phyloP scores from a whole-genome alignment of 2,888 invertebrate genomes.

The Epinotia nisella region DNA sequence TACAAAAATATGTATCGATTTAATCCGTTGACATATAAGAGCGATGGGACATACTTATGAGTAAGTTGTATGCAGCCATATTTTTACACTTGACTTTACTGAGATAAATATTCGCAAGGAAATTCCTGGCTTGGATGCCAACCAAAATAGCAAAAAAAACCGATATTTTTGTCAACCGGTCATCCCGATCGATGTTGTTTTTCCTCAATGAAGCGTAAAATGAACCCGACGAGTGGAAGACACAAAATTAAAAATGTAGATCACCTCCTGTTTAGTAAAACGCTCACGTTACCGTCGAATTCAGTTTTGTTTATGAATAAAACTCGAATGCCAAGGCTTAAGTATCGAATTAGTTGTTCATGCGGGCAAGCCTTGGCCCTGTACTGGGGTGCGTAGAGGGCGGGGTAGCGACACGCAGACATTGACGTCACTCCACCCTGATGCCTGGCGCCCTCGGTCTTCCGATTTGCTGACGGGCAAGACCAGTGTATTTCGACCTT shows the following conservation, averaged over 20 bases:
- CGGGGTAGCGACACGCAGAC: constrained; percentile 64
- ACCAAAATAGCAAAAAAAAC: constrained; percentile 5
- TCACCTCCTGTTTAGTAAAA: constrained; percentile 47
- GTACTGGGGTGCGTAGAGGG: constrained; percentile 59
- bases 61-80: too few species aligned
- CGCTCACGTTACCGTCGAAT: background rate
- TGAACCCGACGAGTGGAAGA: background rate
- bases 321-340: constrained; percentile 33
- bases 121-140: constrained; percentile 7
- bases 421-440: constrained; percentile 67
- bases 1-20: too few species aligned
- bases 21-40: too few species aligned
- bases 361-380: constrained; percentile 66
- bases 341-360: constrained; percentile 38
- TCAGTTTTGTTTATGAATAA: constrained; percentile 41
- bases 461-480: constrained; percentile 60
- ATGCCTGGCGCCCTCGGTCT: constrained; percentile 56
- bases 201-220: constrained; percentile 1
- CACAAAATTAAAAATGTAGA: constrained; percentile 10
- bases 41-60: too few species aligned
- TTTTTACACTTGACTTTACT: too few species aligned
- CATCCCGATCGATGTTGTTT: constrained; percentile 3
- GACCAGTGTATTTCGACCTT: constrained; percentile 45
- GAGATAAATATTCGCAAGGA: constrained; percentile 9
- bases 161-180: constrained; percentile 3